Conservation (phyloP, 2,888 invertebrate genomes). For the Leptogaster cylindrica region DNA sequence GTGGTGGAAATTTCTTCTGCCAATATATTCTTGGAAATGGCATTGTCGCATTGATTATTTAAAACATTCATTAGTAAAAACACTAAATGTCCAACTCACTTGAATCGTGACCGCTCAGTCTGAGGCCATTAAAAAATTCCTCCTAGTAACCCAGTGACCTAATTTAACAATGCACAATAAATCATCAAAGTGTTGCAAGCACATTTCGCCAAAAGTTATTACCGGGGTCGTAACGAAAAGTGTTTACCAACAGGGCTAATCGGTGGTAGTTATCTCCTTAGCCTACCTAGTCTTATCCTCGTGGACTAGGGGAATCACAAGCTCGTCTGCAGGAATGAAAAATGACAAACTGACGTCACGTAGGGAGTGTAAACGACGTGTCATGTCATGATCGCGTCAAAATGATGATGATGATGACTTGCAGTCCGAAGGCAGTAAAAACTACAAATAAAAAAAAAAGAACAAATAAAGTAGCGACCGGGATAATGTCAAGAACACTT, state of each 20-base stretch:
- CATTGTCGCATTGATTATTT: too few species aligned
- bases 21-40: too few species aligned
- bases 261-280: conserved; percentile 19
- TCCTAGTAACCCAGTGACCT: conserved; percentile 10
- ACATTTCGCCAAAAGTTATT: not conserved
- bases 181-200: conserved; percentile 21
- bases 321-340: conserved; percentile 27
- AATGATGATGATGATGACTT: conserved; percentile 46
- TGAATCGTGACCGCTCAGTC: too few species aligned
- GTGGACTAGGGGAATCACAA: conserved; percentile 2
- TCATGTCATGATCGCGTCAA: conserved; percentile 46
- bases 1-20: too few species aligned
- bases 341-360: conserved; percentile 44
- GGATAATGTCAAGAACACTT: conserved; percentile 9
- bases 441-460: not conserved
- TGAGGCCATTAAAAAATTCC: not conserved
- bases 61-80: too few species aligned
- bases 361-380: conserved; percentile 45
- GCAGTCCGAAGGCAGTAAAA: conserved; percentile 37
- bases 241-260: conserved; percentile 25
- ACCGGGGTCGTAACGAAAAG: not conserved
- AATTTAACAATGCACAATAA: conserved; percentile 15
- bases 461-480: conserved; percentile 23
- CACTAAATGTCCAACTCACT: too few species aligned
- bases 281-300: conserved; percentile 2